phyloP scores from a whole-genome alignment of 1,140 invertebrate species.

The Solen grandis region DNA sequence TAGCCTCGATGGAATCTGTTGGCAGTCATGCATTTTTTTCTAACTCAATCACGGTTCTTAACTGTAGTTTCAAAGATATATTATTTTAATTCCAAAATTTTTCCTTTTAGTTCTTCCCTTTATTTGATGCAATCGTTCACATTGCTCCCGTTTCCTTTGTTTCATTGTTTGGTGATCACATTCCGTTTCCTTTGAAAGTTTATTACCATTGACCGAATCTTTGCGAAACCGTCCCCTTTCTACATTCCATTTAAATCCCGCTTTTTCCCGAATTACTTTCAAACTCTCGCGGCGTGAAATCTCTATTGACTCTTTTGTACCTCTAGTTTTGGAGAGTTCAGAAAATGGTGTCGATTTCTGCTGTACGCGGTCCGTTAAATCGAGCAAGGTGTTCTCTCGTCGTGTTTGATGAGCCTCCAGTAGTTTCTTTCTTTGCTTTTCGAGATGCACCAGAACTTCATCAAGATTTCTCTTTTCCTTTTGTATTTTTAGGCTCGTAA shows the following conservation, averaged over 20 bases:
- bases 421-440: constrained; percentile 15
- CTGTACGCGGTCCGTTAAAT: constrained; percentile 8
- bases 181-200: background rate
- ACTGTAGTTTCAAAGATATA: no score
- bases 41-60: no score
- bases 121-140: background rate
- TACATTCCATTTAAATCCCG: constrained; percentile 15
- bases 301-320: constrained; percentile 25
- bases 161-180: background rate
- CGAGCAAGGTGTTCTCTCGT: constrained; percentile 31
- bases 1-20: no score
- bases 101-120: background rate
- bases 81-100: no score
- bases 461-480: constrained; percentile 28
- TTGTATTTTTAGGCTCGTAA: constrained; percentile 8
- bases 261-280: constrained; percentile 12
- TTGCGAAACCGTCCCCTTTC: background rate
- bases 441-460: constrained; percentile 10
- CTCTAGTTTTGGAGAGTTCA: constrained; percentile 3
- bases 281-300: constrained; percentile 28
- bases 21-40: no score
- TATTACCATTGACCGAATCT: background rate
- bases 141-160: background rate
- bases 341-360: constrained; percentile 3
- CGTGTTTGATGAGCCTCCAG: constrained; percentile 27